Evolutionary conservation across 2,113 vertebrate species (phyloP), one percentile per base, ranked within the genome.

Genomic region (Falcunculus frontatus): DNA sequence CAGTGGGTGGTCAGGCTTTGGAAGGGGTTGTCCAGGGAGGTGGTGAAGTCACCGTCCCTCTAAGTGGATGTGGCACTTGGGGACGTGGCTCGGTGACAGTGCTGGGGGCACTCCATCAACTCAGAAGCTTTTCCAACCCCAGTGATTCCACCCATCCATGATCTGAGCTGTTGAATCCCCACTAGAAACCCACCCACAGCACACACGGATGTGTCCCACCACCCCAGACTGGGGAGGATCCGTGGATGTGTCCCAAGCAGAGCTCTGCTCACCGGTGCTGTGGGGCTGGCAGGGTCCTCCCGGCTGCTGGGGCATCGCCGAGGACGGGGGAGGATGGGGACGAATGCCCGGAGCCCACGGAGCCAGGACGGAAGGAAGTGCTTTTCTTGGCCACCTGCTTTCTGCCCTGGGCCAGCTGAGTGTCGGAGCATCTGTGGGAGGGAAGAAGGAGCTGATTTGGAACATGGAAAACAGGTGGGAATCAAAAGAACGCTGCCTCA

Each of bases 381-480:
- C 99, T 99, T 94, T 99, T 99, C 97, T 99, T 99, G 56, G 99
- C 99, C 97, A 99, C 99, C 93, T 99, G 99, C 94, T 98, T 99
- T 87, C 99, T 99, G 17, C 98, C 93, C 39, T 98, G 98, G 84
- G 98, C 98, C 75, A 98, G 97, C 64, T 98, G 98, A 20, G 62
- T 97, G 85, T 98, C 98, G 0, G 98, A 97, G 91, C 97, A 98
- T 16, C 98, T 98, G 94, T 49, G 8, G 29, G 15, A 84, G 57
- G 80, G 84, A 83, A 77, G 32, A 11, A 77, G 41, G 44, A 69
- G 32, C 18, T 4, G 18, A 6, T 42, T 56, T 26, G 49, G 55
- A 56, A 27, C 12, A 2, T 0, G 49, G 41, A 8, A 55, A 47
- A 16, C n/a, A 0, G 22, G 29, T 39, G 56, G 41, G 26, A 76